Evolutionary conservation across 2,888 invertebrate species (phyloP), one percentile per base, ranked within the genome.

Genomic region (Pseudococcus viburni): DNA sequence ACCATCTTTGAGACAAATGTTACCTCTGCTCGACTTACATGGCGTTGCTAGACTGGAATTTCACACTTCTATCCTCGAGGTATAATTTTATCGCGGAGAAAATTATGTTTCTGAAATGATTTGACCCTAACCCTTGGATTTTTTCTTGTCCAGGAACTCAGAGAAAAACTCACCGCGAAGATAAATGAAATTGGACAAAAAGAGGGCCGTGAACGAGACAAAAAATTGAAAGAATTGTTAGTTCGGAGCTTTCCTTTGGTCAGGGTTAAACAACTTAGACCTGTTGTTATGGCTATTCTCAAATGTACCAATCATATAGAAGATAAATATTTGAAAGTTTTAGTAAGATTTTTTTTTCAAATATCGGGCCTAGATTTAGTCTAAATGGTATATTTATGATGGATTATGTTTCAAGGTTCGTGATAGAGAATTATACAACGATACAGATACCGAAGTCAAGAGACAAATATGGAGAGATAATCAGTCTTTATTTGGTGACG

Each of bases 401-500:
- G 3, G 73, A 12, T 59, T 19, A 7, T 86, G 7, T 68, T 39
- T 73, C 9, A n/a, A 91, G 91, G 92, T 93, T 0, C 93, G 95
- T 89, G 98, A 98, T 91, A 94, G 96, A 90, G 97, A 98, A 91
- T 92, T 99, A 8, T 99, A 99, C 91, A 95, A 96, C 90, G 98
- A 97, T 90, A 98, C 98, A 11, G 97, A 98, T 90, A 98, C 98
- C 0, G 98, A 98, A 93, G 98, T 99, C 0, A 99, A 98, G 91
- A 93, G 98, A 73, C 99, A 99, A 91, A 99, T 99, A 90, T 99
- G 99, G 99, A 96, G 98, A 91, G 98, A 98, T 91, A 98, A 99
- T 92, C 98, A 99, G 91, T 96, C 97, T 0, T 92, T 99, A 46
- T 99, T 99, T 93, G 98, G 98, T 19, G 98, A 99, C 92, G 99